These are phyloP conservation scores for Sinella curviseta DNA, from an alignment of 1,140 invertebrate genomes.

Conservation along the genomic window DNA sequence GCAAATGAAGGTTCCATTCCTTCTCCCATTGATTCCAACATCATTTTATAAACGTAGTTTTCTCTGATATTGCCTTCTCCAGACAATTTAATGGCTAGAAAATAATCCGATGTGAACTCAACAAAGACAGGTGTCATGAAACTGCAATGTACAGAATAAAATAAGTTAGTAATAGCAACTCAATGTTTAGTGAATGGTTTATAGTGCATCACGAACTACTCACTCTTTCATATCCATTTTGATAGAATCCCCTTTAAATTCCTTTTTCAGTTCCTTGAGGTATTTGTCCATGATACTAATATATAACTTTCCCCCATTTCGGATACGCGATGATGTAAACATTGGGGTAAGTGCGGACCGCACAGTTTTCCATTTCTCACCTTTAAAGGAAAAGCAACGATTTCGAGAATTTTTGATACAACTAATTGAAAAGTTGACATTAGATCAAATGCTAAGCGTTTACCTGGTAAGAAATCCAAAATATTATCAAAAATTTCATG, in stretches of 20 bases:
- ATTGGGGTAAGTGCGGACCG: neutral
- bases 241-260: neutral
- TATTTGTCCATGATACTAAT: neutral
- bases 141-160: neutral
- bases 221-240: neutral
- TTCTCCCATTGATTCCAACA: neutral
- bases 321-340: neutral
- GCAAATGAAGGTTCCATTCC: neutral
- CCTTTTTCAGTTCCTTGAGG: neutral
- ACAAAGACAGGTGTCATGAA: neutral
- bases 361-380: constrained; percentile 47
- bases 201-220: neutral
- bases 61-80: neutral
- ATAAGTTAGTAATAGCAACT: neutral
- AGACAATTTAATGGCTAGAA: neutral
- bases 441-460: neutral
- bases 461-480: constrained; percentile 44
- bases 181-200: neutral
- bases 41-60: constrained; percentile 10
- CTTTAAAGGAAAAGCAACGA: neutral
- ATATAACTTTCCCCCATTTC: neutral
- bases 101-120: neutral
- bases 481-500: constrained; percentile 28
- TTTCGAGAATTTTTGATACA: no score
- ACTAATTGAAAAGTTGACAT: neutral